These are phyloP conservation scores for Nephrotoma appendiculata DNA, from an alignment of 2,888 invertebrate genomes.

Conservation along the genomic window DNA sequence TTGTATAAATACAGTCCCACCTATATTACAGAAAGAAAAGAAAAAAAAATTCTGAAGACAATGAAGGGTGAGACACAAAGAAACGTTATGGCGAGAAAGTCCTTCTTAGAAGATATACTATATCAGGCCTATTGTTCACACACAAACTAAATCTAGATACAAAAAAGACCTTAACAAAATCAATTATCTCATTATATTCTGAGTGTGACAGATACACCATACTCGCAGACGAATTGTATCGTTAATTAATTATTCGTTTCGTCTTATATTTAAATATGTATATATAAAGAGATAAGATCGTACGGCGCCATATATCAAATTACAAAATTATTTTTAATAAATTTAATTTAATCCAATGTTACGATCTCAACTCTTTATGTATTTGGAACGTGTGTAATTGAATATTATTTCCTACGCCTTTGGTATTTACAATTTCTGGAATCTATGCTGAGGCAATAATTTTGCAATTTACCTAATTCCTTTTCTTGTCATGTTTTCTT, in stretches of 20 bases:
- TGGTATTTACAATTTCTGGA: neutral
- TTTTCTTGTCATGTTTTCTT: neutral
- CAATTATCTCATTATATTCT: neutral
- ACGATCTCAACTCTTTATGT: neutral
- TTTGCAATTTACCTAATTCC: neutral
- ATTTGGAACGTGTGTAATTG: neutral
- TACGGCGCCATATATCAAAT: neutral
- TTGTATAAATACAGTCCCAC: neutral
- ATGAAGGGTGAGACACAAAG: neutral
- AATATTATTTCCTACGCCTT: neutral
- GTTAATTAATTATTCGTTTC: neutral
- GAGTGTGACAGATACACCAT: neutral
- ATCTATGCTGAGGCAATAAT: neutral
- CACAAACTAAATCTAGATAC: neutral
- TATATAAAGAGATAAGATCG: neutral
- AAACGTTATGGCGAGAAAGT: neutral
- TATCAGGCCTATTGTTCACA: neutral
- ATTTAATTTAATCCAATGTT: neutral
- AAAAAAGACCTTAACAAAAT: neutral
- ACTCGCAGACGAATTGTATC: neutral
- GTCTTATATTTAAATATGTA: neutral
- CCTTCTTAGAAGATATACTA: neutral
- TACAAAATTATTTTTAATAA: neutral
- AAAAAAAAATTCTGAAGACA: neutral
- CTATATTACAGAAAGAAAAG: neutral